Conservation (phyloP, 2,113 vertebrate species). For the Rhinogobius similis region DNA sequence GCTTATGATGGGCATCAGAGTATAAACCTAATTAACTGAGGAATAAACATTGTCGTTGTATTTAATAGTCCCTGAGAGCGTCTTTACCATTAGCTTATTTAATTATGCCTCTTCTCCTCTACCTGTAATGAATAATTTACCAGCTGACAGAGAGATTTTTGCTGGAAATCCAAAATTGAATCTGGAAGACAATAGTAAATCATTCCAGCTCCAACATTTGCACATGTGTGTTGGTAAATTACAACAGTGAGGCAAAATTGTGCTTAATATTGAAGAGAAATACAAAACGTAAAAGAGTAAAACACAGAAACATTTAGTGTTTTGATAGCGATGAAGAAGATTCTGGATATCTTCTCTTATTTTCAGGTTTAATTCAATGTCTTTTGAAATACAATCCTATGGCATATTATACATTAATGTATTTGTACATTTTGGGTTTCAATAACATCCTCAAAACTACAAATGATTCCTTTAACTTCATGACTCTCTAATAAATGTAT, state of each 20-base stretch:
- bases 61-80: slow-evolving; percentile 62
- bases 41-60: slow-evolving; percentile 59
- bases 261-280: background rate
- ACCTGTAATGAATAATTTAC: slow-evolving; percentile 66
- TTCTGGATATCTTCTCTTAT: too few relatives aligned
- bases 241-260: background rate
- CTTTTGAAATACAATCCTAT: too few relatives aligned
- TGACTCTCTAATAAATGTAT: too few relatives aligned
- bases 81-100: slow-evolving; percentile 61
- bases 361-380: too few relatives aligned
- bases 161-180: slow-evolving; percentile 34
- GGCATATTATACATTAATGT: too few relatives aligned
- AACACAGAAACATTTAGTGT: background rate
- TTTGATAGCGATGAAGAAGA: too few relatives aligned
- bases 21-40: slow-evolving; percentile 59
- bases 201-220: slow-evolving; percentile 19
- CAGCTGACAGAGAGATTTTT: slow-evolving; percentile 37
- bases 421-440: too few relatives aligned
- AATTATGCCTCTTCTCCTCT: slow-evolving; percentile 49
- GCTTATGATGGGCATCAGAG: slow-evolving; percentile 48
- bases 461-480: background rate
- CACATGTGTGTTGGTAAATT: background rate
- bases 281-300: background rate
- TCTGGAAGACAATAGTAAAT: slow-evolving; percentile 25
- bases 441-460: too few relatives aligned